These are phyloP conservation scores for Arion vulgaris DNA, from an alignment of 1,140 invertebrate species.

Conservation along the genomic window DNA sequence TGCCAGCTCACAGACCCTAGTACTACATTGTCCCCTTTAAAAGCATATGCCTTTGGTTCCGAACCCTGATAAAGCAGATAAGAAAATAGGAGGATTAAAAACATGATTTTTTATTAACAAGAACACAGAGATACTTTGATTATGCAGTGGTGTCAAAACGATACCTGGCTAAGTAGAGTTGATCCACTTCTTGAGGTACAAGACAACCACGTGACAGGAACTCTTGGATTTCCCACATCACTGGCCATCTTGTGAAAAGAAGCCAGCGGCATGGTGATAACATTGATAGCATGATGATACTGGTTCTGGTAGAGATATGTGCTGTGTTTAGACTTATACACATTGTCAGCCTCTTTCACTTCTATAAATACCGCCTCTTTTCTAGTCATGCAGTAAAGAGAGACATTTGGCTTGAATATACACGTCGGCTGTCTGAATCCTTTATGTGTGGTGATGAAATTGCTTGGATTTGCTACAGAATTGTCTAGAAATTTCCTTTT, in stretches of 20 bases:
- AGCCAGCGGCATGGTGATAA: slow-evolving; percentile 67
- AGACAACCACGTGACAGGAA: slow-evolving; percentile 60
- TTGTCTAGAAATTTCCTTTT: slow-evolving; percentile 58
- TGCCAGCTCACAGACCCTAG: too few relatives aligned
- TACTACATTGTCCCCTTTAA: too few relatives aligned
- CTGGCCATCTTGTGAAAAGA: slow-evolving; percentile 67
- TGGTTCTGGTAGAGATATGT: slow-evolving; percentile 54
- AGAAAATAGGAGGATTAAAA: too few relatives aligned
- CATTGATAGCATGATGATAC: slow-evolving; percentile 57
- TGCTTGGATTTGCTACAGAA: slow-evolving; percentile 54
- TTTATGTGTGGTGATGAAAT: slow-evolving; percentile 67
- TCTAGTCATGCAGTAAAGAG: slow-evolving; percentile 64
- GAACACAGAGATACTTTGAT: too few relatives aligned
- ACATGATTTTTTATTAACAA: too few relatives aligned
- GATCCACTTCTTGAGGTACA: slow-evolving; percentile 63
- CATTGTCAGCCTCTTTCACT: slow-evolving; percentile 49
- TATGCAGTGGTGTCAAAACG: not conserved
- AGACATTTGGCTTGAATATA: slow-evolving; percentile 61
- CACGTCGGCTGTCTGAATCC: slow-evolving; percentile 65
- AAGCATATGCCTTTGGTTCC: too few relatives aligned
- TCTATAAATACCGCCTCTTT: slow-evolving; percentile 66
- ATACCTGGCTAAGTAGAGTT: slow-evolving; percentile 58
- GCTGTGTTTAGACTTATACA: slow-evolving; percentile 48
- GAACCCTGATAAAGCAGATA: too few relatives aligned
- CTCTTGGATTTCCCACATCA: slow-evolving; percentile 63